A percentile compares a stretch with the other conserved stretches of the same genome.
These are phyloP conservation scores for Drosophila fuyamai DNA, from an alignment of 1,140 invertebrate species.

Conservation along the genomic window DNA sequence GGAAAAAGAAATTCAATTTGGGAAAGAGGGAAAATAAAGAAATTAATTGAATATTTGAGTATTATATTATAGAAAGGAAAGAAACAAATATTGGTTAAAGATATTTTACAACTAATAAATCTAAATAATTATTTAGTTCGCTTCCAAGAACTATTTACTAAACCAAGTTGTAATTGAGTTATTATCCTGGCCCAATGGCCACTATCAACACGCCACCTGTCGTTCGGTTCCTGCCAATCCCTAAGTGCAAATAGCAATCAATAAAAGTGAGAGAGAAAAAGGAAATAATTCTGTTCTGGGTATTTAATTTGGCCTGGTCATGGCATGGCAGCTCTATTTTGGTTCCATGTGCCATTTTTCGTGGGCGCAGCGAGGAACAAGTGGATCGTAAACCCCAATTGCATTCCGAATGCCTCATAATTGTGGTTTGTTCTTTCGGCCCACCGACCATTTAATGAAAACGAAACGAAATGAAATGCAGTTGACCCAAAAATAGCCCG, in stretches of 20 bases:
- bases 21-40: neutral
- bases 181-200: conserved; percentile 4
- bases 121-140: neutral
- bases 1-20: neutral
- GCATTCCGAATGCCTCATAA: conserved; percentile 69
- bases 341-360: conserved; percentile 40
- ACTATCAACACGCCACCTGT: conserved; percentile 37
- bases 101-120: too few species aligned
- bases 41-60: neutral
- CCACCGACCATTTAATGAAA: conserved; percentile 63
- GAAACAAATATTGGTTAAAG: neutral
- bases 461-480: conserved; percentile 77
- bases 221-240: neutral
- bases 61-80: neutral
- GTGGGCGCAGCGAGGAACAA: neutral
- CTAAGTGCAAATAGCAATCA: conserved; percentile 20
- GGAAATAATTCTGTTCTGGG: neutral
- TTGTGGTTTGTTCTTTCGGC: conserved; percentile 42
- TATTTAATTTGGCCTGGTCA: conserved; percentile 32
- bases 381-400: conserved; percentile 68
- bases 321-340: conserved; percentile 28
- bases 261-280: conserved; percentile 1
- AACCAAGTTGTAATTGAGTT: conserved; percentile 6
- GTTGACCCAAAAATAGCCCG: conserved; percentile 73
- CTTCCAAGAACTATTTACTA: neutral